Base-by-base conservation (phyloP, 2,888 invertebrate species). In the Catocala sponsa region DNA sequence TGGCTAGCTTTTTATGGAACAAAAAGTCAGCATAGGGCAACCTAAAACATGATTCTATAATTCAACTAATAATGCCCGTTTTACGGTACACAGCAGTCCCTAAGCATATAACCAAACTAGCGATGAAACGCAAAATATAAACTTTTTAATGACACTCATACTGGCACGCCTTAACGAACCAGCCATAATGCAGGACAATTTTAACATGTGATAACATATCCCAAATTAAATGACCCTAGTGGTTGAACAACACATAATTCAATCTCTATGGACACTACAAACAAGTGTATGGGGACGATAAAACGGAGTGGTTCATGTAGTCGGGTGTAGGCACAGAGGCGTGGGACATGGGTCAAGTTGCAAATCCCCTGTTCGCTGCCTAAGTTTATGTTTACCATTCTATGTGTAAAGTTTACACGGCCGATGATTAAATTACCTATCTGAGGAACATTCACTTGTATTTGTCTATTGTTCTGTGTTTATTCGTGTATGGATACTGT, bases 261-360 rank as follows among this genome's bases (percentile, higher is more conserved):
- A 80, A 81, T 83, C 82, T 78, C 82, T 73, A 78, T 75, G 75
- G 80, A 79, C 81, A 77, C 76, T 76, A 75, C 81, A 83, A 82
- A 83, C 84, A 83, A 83, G 83, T 82, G 83, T 81, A 72, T 65
- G 65, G 74, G 65, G 77, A 79, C 75, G 83, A 83, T 83, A 83
- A 82, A 83, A 81, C 80, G 68, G 70, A 70, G 71, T 72, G 69
- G 68, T 70, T 70, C 71, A 74, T 78, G 80, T 78, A 68, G 71
- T 68, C 50, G 68, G 66, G 68, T 69, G 68, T 68, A 65, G 52
- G 56, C 48, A 74, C 72, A 72, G 58, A 50, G 55, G 57, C 65
- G 50, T 63, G 63, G 65, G 69, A 77, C 74, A 72, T 56, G 73
- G 78, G 78, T 73, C 75, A 70, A 73, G 59, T 75, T 71, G 68